Evolutionary conservation across 1,140 invertebrate genomes (phyloP).

Genomic region (Lepidurus apus): DNA sequence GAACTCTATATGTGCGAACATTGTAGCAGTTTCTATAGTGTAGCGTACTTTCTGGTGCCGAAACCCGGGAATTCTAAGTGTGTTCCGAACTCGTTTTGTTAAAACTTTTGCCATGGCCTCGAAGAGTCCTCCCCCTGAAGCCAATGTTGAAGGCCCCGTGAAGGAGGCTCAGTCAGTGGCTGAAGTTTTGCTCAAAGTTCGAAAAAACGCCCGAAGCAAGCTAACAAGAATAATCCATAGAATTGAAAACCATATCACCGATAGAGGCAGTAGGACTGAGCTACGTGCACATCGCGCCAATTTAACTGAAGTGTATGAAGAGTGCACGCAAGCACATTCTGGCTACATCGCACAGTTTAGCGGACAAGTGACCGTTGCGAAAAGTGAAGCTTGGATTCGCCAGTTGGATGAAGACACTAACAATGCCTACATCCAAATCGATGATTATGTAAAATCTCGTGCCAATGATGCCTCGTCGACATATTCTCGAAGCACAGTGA

Average conservation of each 20-base stretch:
- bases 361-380: background rate
- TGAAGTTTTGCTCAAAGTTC: background rate
- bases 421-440: background rate
- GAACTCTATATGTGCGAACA: too few relatives aligned
- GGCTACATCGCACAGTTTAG: background rate
- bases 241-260: conserved; percentile 1
- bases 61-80: background rate
- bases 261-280: conserved; percentile 16
- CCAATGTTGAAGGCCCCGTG: background rate
- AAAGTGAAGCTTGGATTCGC: conserved; percentile 4
- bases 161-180: background rate
- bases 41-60: too few relatives aligned
- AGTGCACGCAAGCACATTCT: background rate
- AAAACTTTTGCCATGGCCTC: background rate
- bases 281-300: background rate
- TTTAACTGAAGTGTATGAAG: background rate
- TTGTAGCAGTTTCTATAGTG: too few relatives aligned
- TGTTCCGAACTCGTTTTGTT: background rate
- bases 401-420: background rate
- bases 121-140: background rate
- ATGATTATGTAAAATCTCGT: background rate
- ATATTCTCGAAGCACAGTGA: too few relatives aligned
- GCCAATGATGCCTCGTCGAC: too few relatives aligned
- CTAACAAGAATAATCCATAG: conserved; percentile 1
- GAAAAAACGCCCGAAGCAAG: background rate